Conservation (phyloP, 2,113 vertebrate species). For the Crotalus helleri region DNA sequence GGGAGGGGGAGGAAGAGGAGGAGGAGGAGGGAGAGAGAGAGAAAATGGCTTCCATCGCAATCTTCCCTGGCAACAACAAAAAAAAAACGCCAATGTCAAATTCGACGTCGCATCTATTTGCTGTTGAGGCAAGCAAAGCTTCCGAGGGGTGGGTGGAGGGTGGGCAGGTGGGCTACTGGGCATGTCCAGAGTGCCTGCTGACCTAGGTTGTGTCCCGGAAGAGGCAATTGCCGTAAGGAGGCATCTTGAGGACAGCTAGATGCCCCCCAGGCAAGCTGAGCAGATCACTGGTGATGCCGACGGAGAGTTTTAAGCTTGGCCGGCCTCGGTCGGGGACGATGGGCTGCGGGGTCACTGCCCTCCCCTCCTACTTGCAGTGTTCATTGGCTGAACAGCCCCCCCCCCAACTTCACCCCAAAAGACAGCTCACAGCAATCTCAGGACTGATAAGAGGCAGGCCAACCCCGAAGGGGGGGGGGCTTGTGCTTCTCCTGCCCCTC, state of each 20-base stretch:
- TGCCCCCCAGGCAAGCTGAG: not conserved
- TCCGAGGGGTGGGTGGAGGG: rapidly evolving
- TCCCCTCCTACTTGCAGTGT: not conserved
- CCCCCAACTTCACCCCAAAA: not conserved
- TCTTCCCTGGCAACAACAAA: conserved; percentile 57
- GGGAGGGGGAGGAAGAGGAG: not conserved
- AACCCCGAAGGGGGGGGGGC: not conserved
- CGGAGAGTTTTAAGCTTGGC: not conserved
- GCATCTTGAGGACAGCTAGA: not conserved
- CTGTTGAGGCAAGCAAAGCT: not conserved
- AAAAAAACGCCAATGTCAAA: conserved; percentile 46
- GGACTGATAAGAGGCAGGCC: not conserved
- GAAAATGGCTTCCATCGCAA: conserved; percentile 54
- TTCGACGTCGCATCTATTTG: not conserved
- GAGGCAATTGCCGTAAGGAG: not conserved
- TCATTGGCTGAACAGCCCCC: not conserved
- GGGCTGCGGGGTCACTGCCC: not conserved
- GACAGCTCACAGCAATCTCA: not conserved
- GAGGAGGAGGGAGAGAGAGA: not conserved
- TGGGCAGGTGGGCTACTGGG: rapidly evolving
- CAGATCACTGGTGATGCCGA: not conserved
- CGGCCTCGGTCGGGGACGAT: not conserved
- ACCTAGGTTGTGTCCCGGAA: not conserved
- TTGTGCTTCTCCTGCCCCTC: not conserved
- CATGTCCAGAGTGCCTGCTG: not conserved